Evolutionary conservation across 1,140 invertebrate genomes (phyloP), one percentile per base, ranked within the genome.

Genomic region (Euwallacea similis): DNA sequence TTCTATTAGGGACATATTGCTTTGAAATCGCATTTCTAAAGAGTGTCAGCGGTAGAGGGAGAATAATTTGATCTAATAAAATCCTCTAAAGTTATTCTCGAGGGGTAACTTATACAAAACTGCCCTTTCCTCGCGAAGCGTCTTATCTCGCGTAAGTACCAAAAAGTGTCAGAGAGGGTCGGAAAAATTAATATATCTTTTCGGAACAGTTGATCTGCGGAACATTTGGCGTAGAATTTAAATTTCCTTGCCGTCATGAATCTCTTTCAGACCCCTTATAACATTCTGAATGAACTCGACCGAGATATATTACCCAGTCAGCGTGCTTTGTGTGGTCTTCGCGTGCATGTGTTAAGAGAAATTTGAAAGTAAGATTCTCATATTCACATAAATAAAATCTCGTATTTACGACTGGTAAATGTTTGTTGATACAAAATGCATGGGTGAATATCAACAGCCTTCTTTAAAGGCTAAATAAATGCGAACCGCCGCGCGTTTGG

Each of bases 131-230:
- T 46, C 55, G 11, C 42, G 21, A 4, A 46, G 42, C 15, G 42
- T 47, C 54, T 47, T 68, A 68, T 68, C 56, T 59, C 21, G 21
- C 21, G n/a, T 53, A 56, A 59, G 47, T 59, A 47, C 55, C 21
- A 33, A 68, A 60, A 68, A 68, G 56, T 68, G 66, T 68, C 66
- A 68, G 60, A 46, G 47, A 68, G 55, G 66, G 66, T 50, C 55
- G 42, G 56, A 44, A 68, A 68, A 68, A 68, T 68, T 68, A 68
- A 68, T 68, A 66, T 66, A 56, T 66, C 65, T 60, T 68, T 66
- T 41, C 44, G 44, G 66, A 59, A 60, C 66, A 68, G 66, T 59
- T 60, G 56, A 68, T 59, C 56, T 68, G 66, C 56, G 66, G 55
- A 68, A 60, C 55, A 68, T 68, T 68, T 68, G 66, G 55, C 56